Evolutionary conservation across 2,113 vertebrate genomes (phyloP), one percentile per base, ranked within the genome.

Genomic region (Tenrec ecaudatus): DNA sequence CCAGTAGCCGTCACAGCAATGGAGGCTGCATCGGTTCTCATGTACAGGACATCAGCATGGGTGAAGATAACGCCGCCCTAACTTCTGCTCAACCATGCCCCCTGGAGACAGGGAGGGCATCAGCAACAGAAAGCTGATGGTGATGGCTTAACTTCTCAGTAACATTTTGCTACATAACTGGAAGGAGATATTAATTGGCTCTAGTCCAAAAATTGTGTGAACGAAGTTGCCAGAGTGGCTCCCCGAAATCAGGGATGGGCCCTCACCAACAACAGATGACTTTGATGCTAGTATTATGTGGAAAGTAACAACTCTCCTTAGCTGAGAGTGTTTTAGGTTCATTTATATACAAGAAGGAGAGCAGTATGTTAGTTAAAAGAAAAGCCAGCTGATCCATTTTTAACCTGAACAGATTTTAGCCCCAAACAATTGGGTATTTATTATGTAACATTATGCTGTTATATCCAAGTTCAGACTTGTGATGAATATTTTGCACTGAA

Each of bases 31-130:
- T 6, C 9, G 47, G 3, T 29, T 76, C 43, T 77, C 31, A 20
- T 15, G 5, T 53, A 53, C 31, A 22, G 53, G 19, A 33, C 1
- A 43, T 77, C 8, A 29, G 22, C 19, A 16, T 9, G 4, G 36
- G 3, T 0, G 25, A 12, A 43, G 5, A 68, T 4, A 1, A 68
- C 66, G 22, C 5, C 27, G 8, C 53, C 40, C 17, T 71, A 80
- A 93, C 40, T 53, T 83, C 58, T 95, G 86, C 93, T 31, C 80
- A 96, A 89, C 12, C 78, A 78, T 25, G 33, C 94, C 93, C 94
- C 85, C 91, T 96, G 78, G 73, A 89, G 94, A 91, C 57, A 58
- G 0, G 83, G 94, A 88, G 69, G 91, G 53, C 33, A 73, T 0
- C 38, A 68, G 43, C 77, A 77, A n/a, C 27, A 38, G 85, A 36